These are phyloP conservation scores for Limenitis camilla DNA, from an alignment of 2,888 invertebrate species.

Conservation along the genomic window DNA sequence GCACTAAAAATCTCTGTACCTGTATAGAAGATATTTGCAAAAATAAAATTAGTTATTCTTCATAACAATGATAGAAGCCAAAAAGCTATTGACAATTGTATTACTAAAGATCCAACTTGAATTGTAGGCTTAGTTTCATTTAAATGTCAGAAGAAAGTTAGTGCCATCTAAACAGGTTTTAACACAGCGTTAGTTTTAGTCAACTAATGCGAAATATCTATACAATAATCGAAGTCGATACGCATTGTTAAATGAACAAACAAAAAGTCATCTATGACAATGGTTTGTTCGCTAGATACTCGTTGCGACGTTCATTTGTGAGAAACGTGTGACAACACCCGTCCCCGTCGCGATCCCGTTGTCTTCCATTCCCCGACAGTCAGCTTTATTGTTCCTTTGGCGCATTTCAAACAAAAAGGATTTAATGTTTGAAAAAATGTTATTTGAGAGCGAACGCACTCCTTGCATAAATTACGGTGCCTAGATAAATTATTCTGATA, in stretches of 20 bases:
- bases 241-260: constrained; percentile 20
- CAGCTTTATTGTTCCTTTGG: constrained; percentile 31
- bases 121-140: no score
- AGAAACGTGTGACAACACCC: constrained; percentile 33
- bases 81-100: no score
- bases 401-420: constrained; percentile 20
- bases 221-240: constrained; percentile 7
- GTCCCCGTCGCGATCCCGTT: constrained; percentile 34
- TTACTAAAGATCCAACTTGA: no score
- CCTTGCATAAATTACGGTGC: constrained; percentile 23
- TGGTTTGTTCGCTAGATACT: constrained; percentile 34
- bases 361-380: constrained; percentile 29
- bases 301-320: constrained; percentile 36
- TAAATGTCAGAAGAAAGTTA: neutral
- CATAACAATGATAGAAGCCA: no score
- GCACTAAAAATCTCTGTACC: no score
- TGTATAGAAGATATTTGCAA: no score
- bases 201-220: neutral
- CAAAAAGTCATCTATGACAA: constrained; percentile 27
- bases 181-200: neutral
- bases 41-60: no score
- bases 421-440: constrained; percentile 21
- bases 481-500: constrained; percentile 25
- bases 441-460: constrained; percentile 12
- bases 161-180: neutral